Evolutionary conservation across 2,113 vertebrate species (phyloP).

Genomic region (Gallinago undulata): DNA sequence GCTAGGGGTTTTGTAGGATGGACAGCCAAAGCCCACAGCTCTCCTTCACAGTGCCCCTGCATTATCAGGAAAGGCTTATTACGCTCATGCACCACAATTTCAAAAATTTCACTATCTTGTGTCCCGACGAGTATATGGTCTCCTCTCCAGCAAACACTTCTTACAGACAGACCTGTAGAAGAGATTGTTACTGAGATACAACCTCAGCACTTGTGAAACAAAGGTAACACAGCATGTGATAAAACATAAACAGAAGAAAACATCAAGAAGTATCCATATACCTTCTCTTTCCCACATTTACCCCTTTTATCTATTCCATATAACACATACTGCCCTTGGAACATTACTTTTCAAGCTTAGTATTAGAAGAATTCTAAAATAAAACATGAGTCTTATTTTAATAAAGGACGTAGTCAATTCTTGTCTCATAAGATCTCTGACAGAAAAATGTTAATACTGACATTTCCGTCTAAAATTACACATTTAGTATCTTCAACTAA

Average conservation of each 20-base stretch:
- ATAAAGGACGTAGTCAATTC: not conserved
- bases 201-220: not conserved
- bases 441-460: not conserved
- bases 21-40: constrained; percentile 96
- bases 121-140: constrained; percentile 98
- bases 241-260: not conserved
- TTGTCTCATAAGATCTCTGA: not conserved
- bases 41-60: constrained; percentile 99
- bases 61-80: constrained; percentile 98
- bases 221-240: not conserved
- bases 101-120: constrained; percentile 98
- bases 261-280: not conserved
- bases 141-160: constrained; percentile 97
- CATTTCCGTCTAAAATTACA: not conserved
- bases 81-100: constrained; percentile 97
- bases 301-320: not conserved
- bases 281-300: not conserved
- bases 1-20: constrained; percentile 97
- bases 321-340: not conserved
- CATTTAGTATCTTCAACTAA: not conserved
- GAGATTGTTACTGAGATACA: not conserved
- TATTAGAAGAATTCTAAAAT: not conserved
- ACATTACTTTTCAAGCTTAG: not conserved
- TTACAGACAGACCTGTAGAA: constrained; percentile 89
- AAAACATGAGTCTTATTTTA: not conserved